Percentiles rank a stretch among this genome's conserved stretches.
Evolutionary conservation across 1,140 invertebrate species (phyloP).

Genomic region (Trichonephila clavata): DNA sequence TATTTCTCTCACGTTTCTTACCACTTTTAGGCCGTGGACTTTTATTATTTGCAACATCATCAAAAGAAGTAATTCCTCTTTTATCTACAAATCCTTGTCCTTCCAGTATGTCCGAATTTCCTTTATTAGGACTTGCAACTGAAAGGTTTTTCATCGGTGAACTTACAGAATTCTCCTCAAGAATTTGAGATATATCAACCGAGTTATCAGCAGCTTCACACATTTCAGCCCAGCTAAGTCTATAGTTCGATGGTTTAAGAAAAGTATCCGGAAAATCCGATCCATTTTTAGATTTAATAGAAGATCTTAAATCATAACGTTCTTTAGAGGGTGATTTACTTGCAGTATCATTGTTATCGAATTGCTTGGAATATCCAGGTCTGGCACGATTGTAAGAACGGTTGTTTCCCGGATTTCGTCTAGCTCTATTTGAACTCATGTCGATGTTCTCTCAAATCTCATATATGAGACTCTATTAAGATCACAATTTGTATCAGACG

Average conservation of each 20-base stretch:
- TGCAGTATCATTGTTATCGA: background rate
- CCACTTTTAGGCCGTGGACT: background rate
- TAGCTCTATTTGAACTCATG: background rate
- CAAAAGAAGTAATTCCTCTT: background rate
- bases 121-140: background rate
- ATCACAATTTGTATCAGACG: background rate
- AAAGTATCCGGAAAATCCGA: background rate
- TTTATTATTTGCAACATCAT: too few species aligned
- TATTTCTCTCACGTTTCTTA: conserved; percentile 22
- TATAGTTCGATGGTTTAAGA: background rate
- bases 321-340: background rate
- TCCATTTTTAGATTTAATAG: background rate
- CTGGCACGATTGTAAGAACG: background rate
- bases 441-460: background rate
- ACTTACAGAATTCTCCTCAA: background rate
- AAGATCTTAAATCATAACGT: conserved; percentile 13
- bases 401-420: background rate
- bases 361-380: too few species aligned
- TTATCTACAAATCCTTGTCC: background rate
- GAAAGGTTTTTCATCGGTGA: conserved; percentile 31
- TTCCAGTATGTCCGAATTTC: background rate
- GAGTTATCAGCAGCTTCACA: background rate
- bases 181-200: too few species aligned
- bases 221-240: conserved; percentile 18
- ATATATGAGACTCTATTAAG: background rate